A percentile compares a stretch with the other conserved stretches of the same genome.
phyloP scores from a whole-genome alignment of 2,113 vertebrate genomes.

The Etia nguti region DNA sequence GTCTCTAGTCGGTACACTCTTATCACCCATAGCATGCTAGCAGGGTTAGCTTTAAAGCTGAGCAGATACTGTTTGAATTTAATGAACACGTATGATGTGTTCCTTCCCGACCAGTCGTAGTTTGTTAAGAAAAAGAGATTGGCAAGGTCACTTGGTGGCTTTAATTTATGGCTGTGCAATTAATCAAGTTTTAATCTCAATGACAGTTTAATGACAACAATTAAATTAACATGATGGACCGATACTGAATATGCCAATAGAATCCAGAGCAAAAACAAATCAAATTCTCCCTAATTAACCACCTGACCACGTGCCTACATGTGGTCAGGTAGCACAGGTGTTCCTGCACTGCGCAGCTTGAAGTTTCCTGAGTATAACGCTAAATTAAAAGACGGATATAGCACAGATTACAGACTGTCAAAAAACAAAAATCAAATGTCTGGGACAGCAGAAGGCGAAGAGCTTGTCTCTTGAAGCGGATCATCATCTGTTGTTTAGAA shows the following conservation, averaged over 20 bases:
- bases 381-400: neutral
- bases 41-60: neutral
- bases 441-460: neutral
- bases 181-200: neutral
- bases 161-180: neutral
- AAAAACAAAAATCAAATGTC: neutral
- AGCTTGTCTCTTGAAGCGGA: neutral
- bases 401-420: neutral
- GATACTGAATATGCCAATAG: neutral
- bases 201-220: neutral
- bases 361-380: neutral
- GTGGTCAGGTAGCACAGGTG: neutral
- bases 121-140: neutral
- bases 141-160: neutral
- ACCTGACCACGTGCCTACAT: neutral
- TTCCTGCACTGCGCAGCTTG: accelerated
- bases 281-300: neutral
- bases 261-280: neutral
- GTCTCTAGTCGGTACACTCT: neutral
- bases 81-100: neutral
- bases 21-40: neutral
- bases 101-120: accelerated
- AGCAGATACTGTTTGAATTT: neutral
- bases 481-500: neutral
- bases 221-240: neutral